Evolutionary conservation across 2,797 vertebrate species (phyloP).

Genomic region (Pantherophis alleghaniensis): DNA sequence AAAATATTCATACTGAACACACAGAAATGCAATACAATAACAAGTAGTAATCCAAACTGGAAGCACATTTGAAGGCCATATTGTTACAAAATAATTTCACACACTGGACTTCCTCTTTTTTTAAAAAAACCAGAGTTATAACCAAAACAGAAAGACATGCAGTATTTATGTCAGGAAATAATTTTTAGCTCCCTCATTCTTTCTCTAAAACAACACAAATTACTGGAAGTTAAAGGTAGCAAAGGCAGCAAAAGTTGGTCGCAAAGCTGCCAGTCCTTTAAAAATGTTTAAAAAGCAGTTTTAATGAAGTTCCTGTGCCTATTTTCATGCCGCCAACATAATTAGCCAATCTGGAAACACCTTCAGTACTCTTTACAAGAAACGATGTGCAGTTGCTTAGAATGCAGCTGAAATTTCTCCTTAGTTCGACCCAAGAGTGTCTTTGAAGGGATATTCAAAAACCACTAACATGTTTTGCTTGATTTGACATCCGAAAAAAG

Average conservation of each 20-base stretch:
- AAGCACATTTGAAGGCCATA: neutral
- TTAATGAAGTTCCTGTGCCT: neutral
- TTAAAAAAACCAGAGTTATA: conserved; percentile 21
- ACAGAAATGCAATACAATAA: neutral
- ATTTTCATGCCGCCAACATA: neutral
- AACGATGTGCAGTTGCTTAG: neutral
- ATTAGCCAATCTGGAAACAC: neutral
- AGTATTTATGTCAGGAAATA: conserved; percentile 38
- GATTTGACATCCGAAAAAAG: neutral
- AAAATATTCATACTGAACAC: neutral
- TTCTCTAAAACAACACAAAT: neutral
- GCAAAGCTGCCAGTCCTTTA: neutral
- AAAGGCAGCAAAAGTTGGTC: neutral
- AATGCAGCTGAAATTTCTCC: neutral
- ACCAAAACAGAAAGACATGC: conserved; percentile 60
- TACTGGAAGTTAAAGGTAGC: neutral
- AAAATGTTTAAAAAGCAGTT: neutral
- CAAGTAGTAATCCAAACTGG: neutral
- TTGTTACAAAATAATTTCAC: conserved; percentile 54
- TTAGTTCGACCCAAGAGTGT: neutral
- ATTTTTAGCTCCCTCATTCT: neutral
- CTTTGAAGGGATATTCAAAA: neutral
- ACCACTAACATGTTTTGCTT: neutral
- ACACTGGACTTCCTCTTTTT: conserved; percentile 62
- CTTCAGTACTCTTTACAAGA: neutral